Base-by-base conservation (phyloP, 2,888 invertebrate genomes). In the Chalcosyrphus nemorum region DNA sequence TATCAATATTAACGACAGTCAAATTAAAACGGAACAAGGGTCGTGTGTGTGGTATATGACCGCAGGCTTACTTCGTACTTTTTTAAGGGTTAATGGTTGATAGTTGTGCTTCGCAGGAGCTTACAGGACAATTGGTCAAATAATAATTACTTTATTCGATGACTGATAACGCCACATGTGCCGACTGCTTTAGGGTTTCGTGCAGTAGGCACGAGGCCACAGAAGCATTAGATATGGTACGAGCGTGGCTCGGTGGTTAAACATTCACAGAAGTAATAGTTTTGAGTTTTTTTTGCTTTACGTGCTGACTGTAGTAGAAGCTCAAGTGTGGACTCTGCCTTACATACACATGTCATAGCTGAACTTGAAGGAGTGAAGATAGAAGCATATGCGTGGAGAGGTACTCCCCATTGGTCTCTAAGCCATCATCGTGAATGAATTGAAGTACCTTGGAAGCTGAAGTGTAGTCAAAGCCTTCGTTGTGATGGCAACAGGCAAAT, bases 141-240 rank as follows among this genome's bases (percentile, higher is more conserved):
- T 35, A 59, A 47, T 82, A 82, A 77, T 82, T 72, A 77, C 77
- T 77, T 65, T 17, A 82, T 82, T 82, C 15, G 81, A 72, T 82
- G 32, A 9, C 24, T 54, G 77, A 82, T 77, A 82, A 77, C n/a
- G 17, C 0, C 7, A 2, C 19, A 38, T 56, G 43, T 15, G 50
- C n/a, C n/a, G n/a, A n/a, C n/a, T 41, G 15, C 5, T n/a, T 13
- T 32, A 21, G 52, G 4, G n/a, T 52, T 11, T 19, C 7, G 29
- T 15, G 21, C 35, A 4, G 9, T 17, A 4, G 41, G 35, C 66
- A n/a, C 59, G 3, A 41, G 13, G 41, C 4, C 15, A n/a, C 45
- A 32, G 11, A 45, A 50, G 15, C 52, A 68, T 59, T 76, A 59
- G 59, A 15, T 17, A 43, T 66, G 74, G 65, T 56, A 65, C 29